phyloP scores from a whole-genome alignment of 2,113 vertebrate genomes.

The Balaeniceps rex region DNA sequence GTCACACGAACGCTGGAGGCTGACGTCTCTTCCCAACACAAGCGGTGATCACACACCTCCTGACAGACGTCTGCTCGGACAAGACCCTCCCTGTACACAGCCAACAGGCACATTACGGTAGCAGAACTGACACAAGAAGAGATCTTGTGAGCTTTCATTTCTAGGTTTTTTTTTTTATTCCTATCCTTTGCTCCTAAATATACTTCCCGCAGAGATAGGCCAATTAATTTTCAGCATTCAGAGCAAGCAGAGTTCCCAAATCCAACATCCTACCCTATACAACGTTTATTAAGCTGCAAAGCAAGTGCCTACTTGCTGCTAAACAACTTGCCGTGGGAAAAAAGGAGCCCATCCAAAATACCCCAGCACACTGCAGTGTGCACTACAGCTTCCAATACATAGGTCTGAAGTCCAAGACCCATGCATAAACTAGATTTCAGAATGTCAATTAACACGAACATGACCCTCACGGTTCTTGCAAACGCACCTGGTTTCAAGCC shows the following conservation, averaged over 20 bases:
- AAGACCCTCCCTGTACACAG: background rate
- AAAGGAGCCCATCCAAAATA: background rate
- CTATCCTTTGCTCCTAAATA: background rate
- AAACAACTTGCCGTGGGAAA: background rate
- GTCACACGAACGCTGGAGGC: fast-evolving
- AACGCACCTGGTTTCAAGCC: background rate
- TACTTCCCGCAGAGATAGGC: background rate
- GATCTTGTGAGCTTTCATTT: background rate
- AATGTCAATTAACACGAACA: background rate
- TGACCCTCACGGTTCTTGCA: fast-evolving
- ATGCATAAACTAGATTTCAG: background rate
- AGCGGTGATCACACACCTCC: fast-evolving
- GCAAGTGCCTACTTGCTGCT: background rate
- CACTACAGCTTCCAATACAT: background rate
- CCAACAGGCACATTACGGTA: fast-evolving
- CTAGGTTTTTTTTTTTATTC: background rate
- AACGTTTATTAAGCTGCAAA: background rate
- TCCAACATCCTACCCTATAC: background rate
- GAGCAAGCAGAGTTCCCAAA: background rate
- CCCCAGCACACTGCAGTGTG: too few relatives aligned
- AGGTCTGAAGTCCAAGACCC: background rate
- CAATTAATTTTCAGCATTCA: background rate
- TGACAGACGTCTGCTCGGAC: background rate
- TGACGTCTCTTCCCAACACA: background rate
- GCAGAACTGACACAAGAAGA: background rate